Base-by-base conservation (phyloP, 2,113 vertebrate genomes). In the Elaphurus davidianus region DNA sequence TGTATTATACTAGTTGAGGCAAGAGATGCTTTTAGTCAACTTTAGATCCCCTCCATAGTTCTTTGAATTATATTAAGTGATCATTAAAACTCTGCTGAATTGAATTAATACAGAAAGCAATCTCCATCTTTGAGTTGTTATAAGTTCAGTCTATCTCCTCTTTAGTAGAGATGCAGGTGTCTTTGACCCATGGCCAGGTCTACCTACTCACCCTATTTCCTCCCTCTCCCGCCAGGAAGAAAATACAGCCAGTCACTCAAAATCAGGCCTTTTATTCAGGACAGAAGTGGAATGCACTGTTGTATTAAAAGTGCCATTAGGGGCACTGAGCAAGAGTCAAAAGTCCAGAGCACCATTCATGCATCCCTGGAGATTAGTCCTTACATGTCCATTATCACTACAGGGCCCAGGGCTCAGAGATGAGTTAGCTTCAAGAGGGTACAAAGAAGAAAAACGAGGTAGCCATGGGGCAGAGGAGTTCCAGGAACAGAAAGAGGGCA, bases 231-330 rank as follows among this genome's bases (percentile, higher is more conserved):
- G 33, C 13, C 47, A 85, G 21, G 27, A 97, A 94, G 21, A 91
- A 93, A 84, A 90, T 28, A 64, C 5, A 90, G 3, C 36, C 92
- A 96, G 23, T 10, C 52, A 67, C n/a, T 94, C 45, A 95, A 93
- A 87, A 92, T 55, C 16, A 91, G 52, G 45, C 12, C n/a, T 94
- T 98, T 98, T 98, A 98, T 98, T 98, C 59, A 59, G 57, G 40
- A 98, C 43, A 91, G 52, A 81, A 28, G 5, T 74, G 71, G 47
- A 55, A 93, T 81, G 55, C 82, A 36, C 74, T 78, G 33, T 43
- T 71, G 60, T 83, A 45, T 33, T 76, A 2, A 85, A 93, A 82
- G 23, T 25, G 16, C 47, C 60, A 59, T 57, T 7, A 6, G 82
- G 43, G 11, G 13, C 92, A 59, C 36, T 67, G 9, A 62, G 27